Conservation (phyloP, 1,140 invertebrate genomes). For the Vanessa atalanta region DNA sequence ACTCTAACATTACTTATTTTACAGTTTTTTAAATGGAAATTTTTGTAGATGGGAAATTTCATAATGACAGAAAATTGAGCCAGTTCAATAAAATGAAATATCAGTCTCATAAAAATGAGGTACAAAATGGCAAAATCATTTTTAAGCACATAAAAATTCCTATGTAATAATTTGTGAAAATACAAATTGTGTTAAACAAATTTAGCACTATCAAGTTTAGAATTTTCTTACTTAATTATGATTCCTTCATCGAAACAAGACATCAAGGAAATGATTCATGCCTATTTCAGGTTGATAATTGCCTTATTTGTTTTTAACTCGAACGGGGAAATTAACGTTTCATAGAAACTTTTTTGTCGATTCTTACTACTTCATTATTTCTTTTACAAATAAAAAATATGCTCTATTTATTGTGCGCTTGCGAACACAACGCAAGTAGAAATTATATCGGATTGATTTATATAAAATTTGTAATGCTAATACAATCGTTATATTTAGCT, state of each 20-base stretch:
- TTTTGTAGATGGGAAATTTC: no score
- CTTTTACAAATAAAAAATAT: neutral
- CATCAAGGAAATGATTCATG: conserved; percentile 28
- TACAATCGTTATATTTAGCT: no score
- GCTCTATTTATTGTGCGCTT: conserved; percentile 1
- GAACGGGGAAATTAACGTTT: conserved; percentile 28
- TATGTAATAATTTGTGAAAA: no score
- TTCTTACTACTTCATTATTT: conserved; percentile 4
- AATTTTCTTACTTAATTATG: conserved; percentile 22
- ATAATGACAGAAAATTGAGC: no score
- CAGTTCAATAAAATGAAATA: no score
- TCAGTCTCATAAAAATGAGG: no score
- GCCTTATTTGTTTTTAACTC: conserved; percentile 21
- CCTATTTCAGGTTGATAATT: conserved; percentile 28
- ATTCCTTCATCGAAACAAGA: conserved; percentile 25
- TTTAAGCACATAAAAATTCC: no score
- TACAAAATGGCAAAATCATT: no score
- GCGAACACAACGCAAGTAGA: neutral
- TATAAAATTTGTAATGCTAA: no score
- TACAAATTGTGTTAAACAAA: neutral
- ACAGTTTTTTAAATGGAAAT: no score
- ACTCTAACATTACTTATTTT: neutral
- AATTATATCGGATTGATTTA: no score
- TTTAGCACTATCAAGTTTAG: neutral
- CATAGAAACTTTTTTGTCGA: conserved; percentile 22